Percentiles rank a stretch among this genome's conserved stretches.
These are phyloP conservation scores for Imbricaverruca yamaguchii DNA, from an alignment of 2,888 invertebrate species.

Conservation along the genomic window DNA sequence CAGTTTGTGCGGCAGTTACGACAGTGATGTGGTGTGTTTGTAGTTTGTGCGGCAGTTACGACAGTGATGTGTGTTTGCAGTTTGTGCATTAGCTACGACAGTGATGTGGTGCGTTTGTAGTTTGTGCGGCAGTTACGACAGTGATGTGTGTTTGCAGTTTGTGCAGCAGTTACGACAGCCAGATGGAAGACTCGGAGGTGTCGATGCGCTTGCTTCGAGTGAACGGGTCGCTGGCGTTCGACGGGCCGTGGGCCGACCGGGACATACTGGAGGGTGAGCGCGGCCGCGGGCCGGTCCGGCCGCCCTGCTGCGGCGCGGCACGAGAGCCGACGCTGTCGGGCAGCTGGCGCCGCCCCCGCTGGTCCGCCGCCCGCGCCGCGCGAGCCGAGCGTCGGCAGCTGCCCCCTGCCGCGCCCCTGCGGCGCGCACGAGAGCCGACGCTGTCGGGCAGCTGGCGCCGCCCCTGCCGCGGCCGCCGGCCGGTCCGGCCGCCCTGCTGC, in stretches of 20 bases:
- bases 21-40: too few relatives aligned
- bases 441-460: too few relatives aligned
- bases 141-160: not conserved
- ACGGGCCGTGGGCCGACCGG: conserved; percentile 6
- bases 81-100: too few relatives aligned
- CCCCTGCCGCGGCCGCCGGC: not conserved
- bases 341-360: not conserved
- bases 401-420: too few relatives aligned
- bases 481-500: not conserved
- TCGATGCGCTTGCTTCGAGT: not conserved
- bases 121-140: too few relatives aligned
- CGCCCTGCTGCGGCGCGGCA: not conserved
- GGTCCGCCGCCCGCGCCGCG: not conserved
- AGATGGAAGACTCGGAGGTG: not conserved
- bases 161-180: conserved; percentile 12
- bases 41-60: too few relatives aligned
- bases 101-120: too few relatives aligned
- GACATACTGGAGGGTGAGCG: not conserved
- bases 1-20: too few relatives aligned
- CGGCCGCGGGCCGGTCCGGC: not conserved
- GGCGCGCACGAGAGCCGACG: too few relatives aligned
- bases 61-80: too few relatives aligned
- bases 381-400: too few relatives aligned
- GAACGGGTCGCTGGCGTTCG: not conserved
- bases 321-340: not conserved